A percentile compares a stretch with the other conserved stretches of the same genome.
Conservation (phyloP, 53 echinoderm and acorn worm genomes). For the Luidia sarsii region DNA sequence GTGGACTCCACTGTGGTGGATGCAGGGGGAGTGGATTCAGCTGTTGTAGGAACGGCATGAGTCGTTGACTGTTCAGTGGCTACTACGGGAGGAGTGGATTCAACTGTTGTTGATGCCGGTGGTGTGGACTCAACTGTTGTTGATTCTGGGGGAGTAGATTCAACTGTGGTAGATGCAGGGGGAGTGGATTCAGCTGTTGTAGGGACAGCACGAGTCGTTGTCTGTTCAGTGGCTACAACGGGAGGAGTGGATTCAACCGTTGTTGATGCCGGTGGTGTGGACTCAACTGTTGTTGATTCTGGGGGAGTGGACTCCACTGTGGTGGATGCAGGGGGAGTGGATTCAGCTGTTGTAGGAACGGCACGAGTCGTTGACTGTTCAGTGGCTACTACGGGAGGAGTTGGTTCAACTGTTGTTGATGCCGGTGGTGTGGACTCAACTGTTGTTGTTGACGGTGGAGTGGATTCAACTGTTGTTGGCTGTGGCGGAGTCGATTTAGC, state of each 20-base stretch:
- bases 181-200: slow-evolving; percentile 29
- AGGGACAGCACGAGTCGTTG: background rate
- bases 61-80: slow-evolving; percentile 12
- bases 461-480: slow-evolving; percentile 26
- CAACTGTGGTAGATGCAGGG: slow-evolving; percentile 7
- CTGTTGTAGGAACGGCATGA: background rate
- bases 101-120: too few species aligned
- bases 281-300: slow-evolving; percentile 29
- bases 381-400: too few species aligned
- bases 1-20: slow-evolving; percentile 31
- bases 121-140: slow-evolving; percentile 33
- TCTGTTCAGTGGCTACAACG: too few species aligned
- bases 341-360: slow-evolving; percentile 34
- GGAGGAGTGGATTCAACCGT: slow-evolving; percentile 40
- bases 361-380: background rate
- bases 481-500: background rate
- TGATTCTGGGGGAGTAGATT: slow-evolving; percentile 1
- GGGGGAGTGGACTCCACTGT: background rate
- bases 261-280: slow-evolving; percentile 38
- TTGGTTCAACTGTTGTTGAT: slow-evolving; percentile 30
- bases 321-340: slow-evolving; percentile 28
- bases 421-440: too few species aligned
- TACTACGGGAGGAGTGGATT: slow-evolving; percentile 4
- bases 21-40: slow-evolving; percentile 36
- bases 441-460: slow-evolving; percentile 1